Percentiles rank a stretch among this genome's conserved stretches.
phyloP scores from a whole-genome alignment of 1,140 invertebrate species.

The Acromyrmex echinatior region DNA sequence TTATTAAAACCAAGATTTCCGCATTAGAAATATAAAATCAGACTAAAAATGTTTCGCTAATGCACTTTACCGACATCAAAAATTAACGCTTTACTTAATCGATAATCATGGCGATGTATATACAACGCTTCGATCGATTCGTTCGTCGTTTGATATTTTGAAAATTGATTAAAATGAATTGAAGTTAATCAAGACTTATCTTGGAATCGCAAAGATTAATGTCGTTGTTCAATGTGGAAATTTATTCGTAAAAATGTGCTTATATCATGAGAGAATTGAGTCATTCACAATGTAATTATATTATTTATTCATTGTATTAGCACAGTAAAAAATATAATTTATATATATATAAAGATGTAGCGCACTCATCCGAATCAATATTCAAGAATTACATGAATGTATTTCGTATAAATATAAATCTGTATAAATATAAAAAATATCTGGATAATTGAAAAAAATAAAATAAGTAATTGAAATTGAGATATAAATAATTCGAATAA shows the following conservation, averaged over 20 bases:
- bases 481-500: conserved; percentile 23
- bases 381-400: background rate
- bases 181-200: conserved; percentile 36
- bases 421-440: too few relatives aligned
- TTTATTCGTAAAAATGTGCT: background rate
- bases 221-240: conserved; percentile 11
- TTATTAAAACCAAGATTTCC: background rate
- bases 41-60: background rate
- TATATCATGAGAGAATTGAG: background rate
- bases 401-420: background rate
- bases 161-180: conserved; percentile 14
- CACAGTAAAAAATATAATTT: background rate
- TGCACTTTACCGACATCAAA: background rate
- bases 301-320: background rate
- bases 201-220: conserved; percentile 13
- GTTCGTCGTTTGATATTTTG: conserved; percentile 7
- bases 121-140: conserved; percentile 13
- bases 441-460: background rate
- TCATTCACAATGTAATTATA: conserved; percentile 9
- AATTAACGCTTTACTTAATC: conserved; percentile 34
- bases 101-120: background rate
- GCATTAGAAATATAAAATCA: conserved; percentile 18
- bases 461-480: background rate
- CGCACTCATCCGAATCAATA: background rate
- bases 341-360: background rate